phyloP scores from a whole-genome alignment of 2,888 invertebrate species.

The Idaea dimidiata region DNA sequence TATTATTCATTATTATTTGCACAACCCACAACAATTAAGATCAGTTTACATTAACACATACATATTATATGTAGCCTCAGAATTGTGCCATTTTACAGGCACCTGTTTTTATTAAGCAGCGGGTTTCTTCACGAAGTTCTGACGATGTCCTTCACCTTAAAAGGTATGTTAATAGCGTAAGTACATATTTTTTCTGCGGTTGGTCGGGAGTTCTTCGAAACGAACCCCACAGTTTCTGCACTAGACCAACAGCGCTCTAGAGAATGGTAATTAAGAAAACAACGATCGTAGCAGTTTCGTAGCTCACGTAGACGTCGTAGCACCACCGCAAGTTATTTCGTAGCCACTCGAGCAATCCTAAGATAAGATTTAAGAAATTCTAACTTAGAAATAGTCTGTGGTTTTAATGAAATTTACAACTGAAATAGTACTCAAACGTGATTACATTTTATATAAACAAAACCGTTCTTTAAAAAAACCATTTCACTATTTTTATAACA shows the following conservation, averaged over 20 bases:
- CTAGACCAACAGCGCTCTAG: neutral
- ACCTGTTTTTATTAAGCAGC: no score
- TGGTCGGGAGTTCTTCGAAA: no score
- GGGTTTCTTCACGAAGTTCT: no score
- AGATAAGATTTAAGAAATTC: neutral
- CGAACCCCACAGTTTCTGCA: no score
- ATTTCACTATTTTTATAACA: neutral
- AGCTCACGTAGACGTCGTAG: neutral
- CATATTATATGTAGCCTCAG: no score
- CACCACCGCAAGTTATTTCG: neutral
- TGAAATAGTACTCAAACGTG: neutral
- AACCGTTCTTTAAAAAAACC: neutral
- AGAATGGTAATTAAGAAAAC: neutral
- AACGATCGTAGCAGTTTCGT: neutral
- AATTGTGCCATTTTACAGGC: no score
- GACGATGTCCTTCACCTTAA: no score
- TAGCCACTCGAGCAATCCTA: neutral
- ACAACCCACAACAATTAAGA: no score
- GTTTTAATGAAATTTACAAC: neutral
- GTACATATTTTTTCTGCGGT: no score
- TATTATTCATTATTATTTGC: no score
- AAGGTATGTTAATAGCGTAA: no score
- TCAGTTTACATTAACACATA: no score
- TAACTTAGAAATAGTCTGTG: neutral
- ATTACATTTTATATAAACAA: neutral